Percentiles rank a stretch among this genome's conserved stretches.
phyloP scores from a whole-genome alignment of 2,113 vertebrate genomes.

The Scomber scombrus region DNA sequence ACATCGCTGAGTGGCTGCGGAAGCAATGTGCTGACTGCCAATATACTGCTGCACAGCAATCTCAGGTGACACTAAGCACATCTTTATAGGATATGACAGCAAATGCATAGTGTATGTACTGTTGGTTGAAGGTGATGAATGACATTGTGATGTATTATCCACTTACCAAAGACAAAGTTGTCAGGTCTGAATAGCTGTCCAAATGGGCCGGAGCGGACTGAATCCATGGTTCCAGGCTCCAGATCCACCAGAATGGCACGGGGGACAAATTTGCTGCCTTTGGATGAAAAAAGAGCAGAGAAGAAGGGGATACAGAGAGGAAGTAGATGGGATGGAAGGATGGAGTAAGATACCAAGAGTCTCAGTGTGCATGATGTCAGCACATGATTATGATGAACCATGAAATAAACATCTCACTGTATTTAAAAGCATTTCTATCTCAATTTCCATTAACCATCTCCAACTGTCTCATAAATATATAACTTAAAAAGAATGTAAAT shows the following conservation, averaged over 20 bases:
- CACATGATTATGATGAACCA: neutral
- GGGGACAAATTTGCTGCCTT: slow-evolving; percentile 85
- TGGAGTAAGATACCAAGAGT: slow-evolving; percentile 44
- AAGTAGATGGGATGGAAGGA: slow-evolving; percentile 25
- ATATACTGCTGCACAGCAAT: slow-evolving; percentile 11
- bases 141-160: neutral
- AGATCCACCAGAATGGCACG: slow-evolving; percentile 86
- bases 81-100: slow-evolving; percentile 34
- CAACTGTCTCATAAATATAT: neutral
- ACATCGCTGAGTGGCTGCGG: slow-evolving; percentile 43
- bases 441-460: neutral
- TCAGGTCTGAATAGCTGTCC: slow-evolving; percentile 86
- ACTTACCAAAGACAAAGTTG: slow-evolving; percentile 87
- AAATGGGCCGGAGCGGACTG: slow-evolving; percentile 85
- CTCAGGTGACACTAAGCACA: slow-evolving; percentile 12
- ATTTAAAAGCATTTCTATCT: neutral
- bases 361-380: slow-evolving; percentile 26
- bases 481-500: neutral
- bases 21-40: neutral
- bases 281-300: slow-evolving; percentile 7
- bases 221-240: slow-evolving; percentile 87
- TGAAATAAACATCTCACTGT: neutral
- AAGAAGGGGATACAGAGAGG: slow-evolving; percentile 16
- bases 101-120: neutral
- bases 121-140: neutral